Base-by-base conservation (phyloP, 2,113 vertebrate genomes). In the Mola mola region DNA sequence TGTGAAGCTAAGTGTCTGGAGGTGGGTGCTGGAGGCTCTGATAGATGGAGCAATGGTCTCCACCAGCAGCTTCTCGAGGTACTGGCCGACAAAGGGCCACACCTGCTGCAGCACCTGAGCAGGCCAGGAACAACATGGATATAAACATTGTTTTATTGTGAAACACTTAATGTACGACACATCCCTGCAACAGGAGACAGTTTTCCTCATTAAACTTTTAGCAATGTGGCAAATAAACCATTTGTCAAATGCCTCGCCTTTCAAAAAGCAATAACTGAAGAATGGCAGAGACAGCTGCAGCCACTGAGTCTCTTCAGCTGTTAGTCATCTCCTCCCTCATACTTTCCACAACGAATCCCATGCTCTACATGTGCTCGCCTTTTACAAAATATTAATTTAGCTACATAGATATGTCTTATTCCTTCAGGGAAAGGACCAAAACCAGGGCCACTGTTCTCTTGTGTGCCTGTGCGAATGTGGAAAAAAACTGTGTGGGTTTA, bases 11-110 rank as follows among this genome's bases (percentile, higher is more conserved):
- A 98, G 94, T 0, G 94, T 97, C 61, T 96, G 95, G 17, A 98
- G 90, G 76, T 98, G 95, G 21, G 41, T 43, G 78, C 93, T 98
- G 41, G 94, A 94, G 24, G 85, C 89, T 3, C 96, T 89, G 72
- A 96, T 90, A 43, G 91, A 89, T 0, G 95, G 94, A 7, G 88
- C 91, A 3, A 93, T 94, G 11, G 92, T 93, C 66, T 94, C 94
- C 15, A 92, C 85, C 61, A 96, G 82, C 72, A 95, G 87, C 85
- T 95, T 95, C 86, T 95, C 94, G 33, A 95, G 80, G 56, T 95
- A 96, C 64, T 96, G 95, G 5, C 95, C 95, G 0, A 98, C 89
- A 57, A 94, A 98, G 0, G 96, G 96, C 95, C 96, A 98, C 25
- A 95, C 92, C 74, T 97, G 96, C 28, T 94, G 92, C 66, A 96